Percentiles rank a stretch among this genome's conserved stretches.
phyloP scores from a whole-genome alignment of 2,113 vertebrate genomes.

The Oryzias woworae region DNA sequence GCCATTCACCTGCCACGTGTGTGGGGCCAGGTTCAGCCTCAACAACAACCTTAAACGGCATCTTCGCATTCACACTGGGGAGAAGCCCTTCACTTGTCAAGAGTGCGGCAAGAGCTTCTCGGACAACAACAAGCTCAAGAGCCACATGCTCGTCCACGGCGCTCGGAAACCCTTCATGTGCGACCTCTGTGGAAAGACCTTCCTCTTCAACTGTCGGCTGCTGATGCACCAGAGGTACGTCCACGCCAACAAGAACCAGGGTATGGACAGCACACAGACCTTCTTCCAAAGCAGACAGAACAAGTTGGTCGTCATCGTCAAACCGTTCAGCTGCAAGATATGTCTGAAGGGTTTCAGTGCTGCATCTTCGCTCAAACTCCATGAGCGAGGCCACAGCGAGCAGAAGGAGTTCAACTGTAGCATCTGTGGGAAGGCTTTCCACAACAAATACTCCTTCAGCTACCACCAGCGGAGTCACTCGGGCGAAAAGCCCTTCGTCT shows the following conservation, averaged over 20 bases:
- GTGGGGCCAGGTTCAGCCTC: constrained; percentile 67
- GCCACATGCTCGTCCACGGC: constrained; percentile 70
- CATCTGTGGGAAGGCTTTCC: constrained; percentile 65
- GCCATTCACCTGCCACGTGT: constrained; percentile 71
- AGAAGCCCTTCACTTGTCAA: constrained; percentile 68
- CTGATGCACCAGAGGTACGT: constrained; percentile 65
- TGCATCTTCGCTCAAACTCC: constrained; percentile 55
- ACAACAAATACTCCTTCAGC: constrained; percentile 69
- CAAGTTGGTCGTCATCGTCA: constrained; percentile 50
- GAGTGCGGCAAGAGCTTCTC: constrained; percentile 68
- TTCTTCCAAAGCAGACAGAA: constrained; percentile 13
- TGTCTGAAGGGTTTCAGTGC: constrained; percentile 66
- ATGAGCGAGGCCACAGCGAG: constrained; percentile 66
- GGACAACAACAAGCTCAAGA: constrained; percentile 69
- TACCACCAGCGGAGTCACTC: constrained; percentile 72
- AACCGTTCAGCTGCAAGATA: constrained; percentile 68
- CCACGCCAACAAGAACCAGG: constrained; percentile 46
- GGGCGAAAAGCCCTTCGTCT: constrained; percentile 71
- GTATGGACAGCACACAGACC: constrained; percentile 10
- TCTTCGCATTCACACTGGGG: constrained; percentile 66
- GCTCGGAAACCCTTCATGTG: constrained; percentile 71
- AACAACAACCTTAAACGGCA: constrained; percentile 71
- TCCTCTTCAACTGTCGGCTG: constrained; percentile 71
- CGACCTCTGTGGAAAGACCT: constrained; percentile 70
- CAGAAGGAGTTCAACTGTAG: constrained; percentile 68